These are phyloP conservation scores for Chymomyza fuscimana DNA, from an alignment of 2,888 invertebrate species.

Conservation along the genomic window DNA sequence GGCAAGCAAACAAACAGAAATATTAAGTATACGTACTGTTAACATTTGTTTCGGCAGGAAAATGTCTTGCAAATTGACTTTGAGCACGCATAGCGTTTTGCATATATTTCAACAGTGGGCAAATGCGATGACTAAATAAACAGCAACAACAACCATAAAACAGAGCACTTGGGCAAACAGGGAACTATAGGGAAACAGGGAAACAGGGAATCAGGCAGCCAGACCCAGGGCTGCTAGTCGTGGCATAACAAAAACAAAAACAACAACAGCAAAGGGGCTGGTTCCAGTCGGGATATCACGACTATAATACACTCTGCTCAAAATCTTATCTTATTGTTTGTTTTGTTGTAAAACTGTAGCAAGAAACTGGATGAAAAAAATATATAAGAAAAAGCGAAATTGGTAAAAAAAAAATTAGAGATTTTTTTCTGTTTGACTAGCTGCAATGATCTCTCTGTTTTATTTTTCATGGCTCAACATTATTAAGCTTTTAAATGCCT, in stretches of 20 bases:
- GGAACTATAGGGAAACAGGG: slow-evolving; percentile 2
- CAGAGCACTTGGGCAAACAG: slow-evolving; percentile 4
- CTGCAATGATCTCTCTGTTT: no score
- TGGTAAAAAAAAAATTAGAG: no score
- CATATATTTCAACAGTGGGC: slow-evolving; percentile 21
- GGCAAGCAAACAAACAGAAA: slow-evolving; percentile 15
- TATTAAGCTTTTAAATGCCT: no score
- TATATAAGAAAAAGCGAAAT: no score
- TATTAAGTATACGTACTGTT: slow-evolving; percentile 62
- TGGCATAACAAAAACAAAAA: slow-evolving; percentile 1
- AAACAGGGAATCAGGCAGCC: neutral
- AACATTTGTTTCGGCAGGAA: slow-evolving; percentile 40
- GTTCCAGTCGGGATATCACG: no score
- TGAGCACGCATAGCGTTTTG: slow-evolving; percentile 57
- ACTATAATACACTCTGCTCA: no score
- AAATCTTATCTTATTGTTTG: no score
- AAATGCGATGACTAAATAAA: slow-evolving; percentile 13
- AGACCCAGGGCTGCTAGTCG: slow-evolving; percentile 15
- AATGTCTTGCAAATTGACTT: slow-evolving; percentile 70
- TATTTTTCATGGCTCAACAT: no score
- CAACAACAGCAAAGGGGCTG: neutral
- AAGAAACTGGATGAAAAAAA: no score
- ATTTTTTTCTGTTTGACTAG: no score
- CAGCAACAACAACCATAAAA: neutral
- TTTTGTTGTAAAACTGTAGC: no score